Evolutionary conservation across 2,888 invertebrate species (phyloP), one percentile per base, ranked within the genome.

Genomic region (Trichopria drosophilae): DNA sequence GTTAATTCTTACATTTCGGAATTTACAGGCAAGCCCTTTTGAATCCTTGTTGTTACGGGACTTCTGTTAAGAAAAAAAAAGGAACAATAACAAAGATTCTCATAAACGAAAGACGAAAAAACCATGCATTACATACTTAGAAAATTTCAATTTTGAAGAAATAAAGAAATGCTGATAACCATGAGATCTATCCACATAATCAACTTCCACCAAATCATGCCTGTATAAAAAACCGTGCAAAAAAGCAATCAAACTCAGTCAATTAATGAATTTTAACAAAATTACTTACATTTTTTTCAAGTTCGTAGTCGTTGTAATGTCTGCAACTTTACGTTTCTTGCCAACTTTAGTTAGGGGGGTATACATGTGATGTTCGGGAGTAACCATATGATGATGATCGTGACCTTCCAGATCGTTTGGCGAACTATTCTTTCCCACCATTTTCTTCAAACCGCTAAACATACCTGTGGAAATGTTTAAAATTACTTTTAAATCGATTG

Each of bases 391-490:
- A 40, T 60, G 61, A 56, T 52, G 60, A 50, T 63, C 61, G 20
- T 43, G 49, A 37, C 15, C 36, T 44, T 62, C 61, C 26, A 36
- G 13, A 7, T 37, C 45, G 57, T 82, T 82, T 0, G 81, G 77
- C 48, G 73, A 72, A 32, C 77, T 74, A 58, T 75, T 79, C 45
- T 84, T 85, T 1, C 85, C 84, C 6, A 90, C 89, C 76, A 90
- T 88, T 76, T 88, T 89, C 64, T 84, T 84, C 19, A 90, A 76
- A 3, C 89, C 90, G 70, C 81, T 87, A 51, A 90, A 80, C 80
- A 90, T 85, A 67, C 88, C 88, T 88, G 63, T 29, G 65, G n/a
- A n/a, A 66, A 53, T 16, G 13, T 19, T 15, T 15, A 6, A 10
- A 10, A n/a, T 5, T 4, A 4, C 12, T 18, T 40, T 10, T 12